Base-by-base conservation (phyloP, 2,888 invertebrate genomes). In the Eurytoma adleriae region DNA sequence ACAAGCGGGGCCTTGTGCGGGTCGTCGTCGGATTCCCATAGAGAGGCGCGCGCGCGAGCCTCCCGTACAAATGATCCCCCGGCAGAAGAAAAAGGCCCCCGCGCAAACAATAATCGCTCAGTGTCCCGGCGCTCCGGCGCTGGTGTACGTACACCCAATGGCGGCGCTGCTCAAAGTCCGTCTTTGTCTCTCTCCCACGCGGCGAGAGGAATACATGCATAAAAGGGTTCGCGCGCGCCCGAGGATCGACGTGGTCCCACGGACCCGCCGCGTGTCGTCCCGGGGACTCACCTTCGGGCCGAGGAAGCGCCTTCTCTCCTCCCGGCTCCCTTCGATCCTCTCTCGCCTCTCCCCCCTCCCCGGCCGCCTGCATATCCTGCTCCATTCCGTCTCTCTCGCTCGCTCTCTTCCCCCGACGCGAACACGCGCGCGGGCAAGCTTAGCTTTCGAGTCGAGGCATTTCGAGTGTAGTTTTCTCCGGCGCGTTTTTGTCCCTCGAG, bases 231-330 rank as follows among this genome's bases (percentile, higher is more conserved):
- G 27, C 24, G 27, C 27, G 59, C 18, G 27, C 52, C 24, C 67
- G 52, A 73, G 81, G 80, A 79, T 77, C 74, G 74, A 59, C 73
- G 18, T 69, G 73, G 79, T 73, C 79, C 77, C 68, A 78, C 78
- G 78, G 68, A 56, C 66, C 40, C 40, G 40, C 40, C 40, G 64
- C 68, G 68, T 70, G 14, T 62, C 40, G 40, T 40, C 40, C 14
- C 20, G 27, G 24, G 14, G 24, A 18, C 62, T 14, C 62, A 14
- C 62, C 20, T 16, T 62, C 24, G 27, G 20, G 14, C 62, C n/a
- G n/a, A 40, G 40, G 40, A 40, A 40, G 40, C 40, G 40, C 40
- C 40, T 40, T 10, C 40, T 40, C 40, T 40, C 40, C 24, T 24
- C 24, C 24, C 40, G 40, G 64, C 64, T 64, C 64, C 64, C 64